These are phyloP conservation scores for Anaspis maculata DNA, from an alignment of 2,888 invertebrate species.

Conservation along the genomic window DNA sequence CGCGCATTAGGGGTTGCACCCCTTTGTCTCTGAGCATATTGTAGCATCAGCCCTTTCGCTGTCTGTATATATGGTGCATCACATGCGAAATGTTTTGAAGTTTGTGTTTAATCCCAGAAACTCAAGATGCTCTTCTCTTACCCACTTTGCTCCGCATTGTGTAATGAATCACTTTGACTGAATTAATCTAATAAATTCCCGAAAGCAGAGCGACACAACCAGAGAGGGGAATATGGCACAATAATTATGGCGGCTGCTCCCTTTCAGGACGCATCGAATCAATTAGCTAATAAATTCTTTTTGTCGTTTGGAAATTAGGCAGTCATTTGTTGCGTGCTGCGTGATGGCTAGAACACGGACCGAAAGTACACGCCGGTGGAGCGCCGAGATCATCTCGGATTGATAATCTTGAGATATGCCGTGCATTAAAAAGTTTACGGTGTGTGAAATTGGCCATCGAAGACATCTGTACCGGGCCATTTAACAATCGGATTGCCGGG, in stretches of 20 bases:
- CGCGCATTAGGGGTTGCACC: slow-evolving; percentile 17
- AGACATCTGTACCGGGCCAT: slow-evolving; percentile 18
- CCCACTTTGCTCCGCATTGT: too few species aligned
- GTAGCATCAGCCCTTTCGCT: neutral
- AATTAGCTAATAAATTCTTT: too few species aligned
- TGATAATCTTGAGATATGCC: slow-evolving; percentile 2
- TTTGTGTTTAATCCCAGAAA: too few species aligned
- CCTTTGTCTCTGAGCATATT: slow-evolving; percentile 11
- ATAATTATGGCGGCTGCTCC: too few species aligned
- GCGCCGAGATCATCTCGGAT: slow-evolving; percentile 1
- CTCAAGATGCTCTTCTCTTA: too few species aligned
- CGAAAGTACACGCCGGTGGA: too few species aligned
- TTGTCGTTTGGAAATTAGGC: too few species aligned
- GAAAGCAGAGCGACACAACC: neutral
- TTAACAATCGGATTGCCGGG: slow-evolving; percentile 17
- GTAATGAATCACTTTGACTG: slow-evolving; percentile 1
- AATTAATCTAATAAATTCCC: slow-evolving; percentile 1
- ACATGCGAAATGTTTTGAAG: too few species aligned
- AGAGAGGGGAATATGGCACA: neutral
- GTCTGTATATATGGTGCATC: neutral
- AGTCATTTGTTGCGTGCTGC: too few species aligned
- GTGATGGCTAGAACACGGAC: too few species aligned
- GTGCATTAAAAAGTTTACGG: slow-evolving; percentile 7
- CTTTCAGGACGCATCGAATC: too few species aligned
- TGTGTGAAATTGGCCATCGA: slow-evolving; percentile 14